Evolutionary conservation across 2,888 invertebrate genomes (phyloP), one percentile per base, ranked within the genome.

Genomic region (Hypsopygia costalis): DNA sequence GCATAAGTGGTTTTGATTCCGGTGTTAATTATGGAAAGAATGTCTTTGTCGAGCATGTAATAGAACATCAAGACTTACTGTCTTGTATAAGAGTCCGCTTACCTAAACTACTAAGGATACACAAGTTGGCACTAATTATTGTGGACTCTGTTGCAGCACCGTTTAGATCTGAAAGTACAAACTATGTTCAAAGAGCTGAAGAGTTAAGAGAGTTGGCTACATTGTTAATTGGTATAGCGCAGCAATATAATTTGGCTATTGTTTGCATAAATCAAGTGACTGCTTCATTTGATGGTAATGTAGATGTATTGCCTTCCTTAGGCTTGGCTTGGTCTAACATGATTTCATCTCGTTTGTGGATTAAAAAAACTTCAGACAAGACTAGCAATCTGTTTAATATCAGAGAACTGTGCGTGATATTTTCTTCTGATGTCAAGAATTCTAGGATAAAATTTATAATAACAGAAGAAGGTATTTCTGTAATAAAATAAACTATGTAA

Each of bases 251-350:
- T 41, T 46, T 86, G 27, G 80, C 79, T 34, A 54, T 85, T 28
- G 53, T 89, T 28, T 88, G 86, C 47, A 71, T 82, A 36, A 89
- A 89, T 48, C 89, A 89, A 74, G 89, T 88, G 2, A 79, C 83
- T 34, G 62, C 76, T 38, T 65, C 67, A 27, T 73, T 85, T 51
- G 62, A 70, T 49, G 62, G 59, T 20, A 46, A 56, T 37, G 55
- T 52, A 36, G 58, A 67, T 53, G 54, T 79, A 6, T 40, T 86
- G 33, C 89, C 89, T 7, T 73, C 81, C 6, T 56, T 89, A 28
- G 89, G 89, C 1, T 51, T 89, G 29, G 80, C 82, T 35, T 89
- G 89, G 89, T 82, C 89, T 1, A 89, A 89, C 47, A 76, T 89
- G 79, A 62, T 89, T 28, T 65, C 73, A 16, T 76, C 76, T 5